Evolutionary conservation across 2,888 invertebrate genomes (phyloP).

Genomic region (Allygus modestus): DNA sequence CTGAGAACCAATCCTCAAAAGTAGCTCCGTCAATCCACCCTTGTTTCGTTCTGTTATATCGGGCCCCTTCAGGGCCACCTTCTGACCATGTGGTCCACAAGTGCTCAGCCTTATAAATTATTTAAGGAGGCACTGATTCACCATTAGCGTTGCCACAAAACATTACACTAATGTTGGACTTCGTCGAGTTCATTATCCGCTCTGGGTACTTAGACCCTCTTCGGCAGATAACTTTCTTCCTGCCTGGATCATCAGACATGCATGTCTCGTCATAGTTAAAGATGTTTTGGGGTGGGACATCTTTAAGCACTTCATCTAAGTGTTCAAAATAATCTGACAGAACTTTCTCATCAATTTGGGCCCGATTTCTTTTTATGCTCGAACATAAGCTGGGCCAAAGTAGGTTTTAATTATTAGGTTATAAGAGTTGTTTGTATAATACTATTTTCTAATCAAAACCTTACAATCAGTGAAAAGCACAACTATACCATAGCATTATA

Average conservation of each 20-base stretch:
- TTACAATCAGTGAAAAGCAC: too few relatives aligned
- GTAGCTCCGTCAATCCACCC: background rate
- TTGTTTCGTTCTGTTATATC: constrained; percentile 68
- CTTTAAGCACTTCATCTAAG: background rate
- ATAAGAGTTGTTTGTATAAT: too few relatives aligned
- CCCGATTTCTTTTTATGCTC: too few relatives aligned
- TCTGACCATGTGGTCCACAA: constrained; percentile 56
- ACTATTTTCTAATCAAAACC: too few relatives aligned
- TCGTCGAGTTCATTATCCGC: constrained; percentile 71
- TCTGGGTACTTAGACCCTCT: constrained; percentile 70
- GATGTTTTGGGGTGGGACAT: constrained; percentile 66
- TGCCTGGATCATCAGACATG: constrained; percentile 72
- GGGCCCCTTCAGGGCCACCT: constrained; percentile 64
- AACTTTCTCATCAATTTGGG: too few relatives aligned
- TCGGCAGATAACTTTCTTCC: constrained; percentile 69
- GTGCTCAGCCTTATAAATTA: background rate
- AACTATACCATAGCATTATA: too few relatives aligned
- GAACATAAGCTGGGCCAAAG: too few relatives aligned
- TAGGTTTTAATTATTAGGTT: too few relatives aligned
- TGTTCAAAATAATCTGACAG: background rate
- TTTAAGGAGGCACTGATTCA: constrained; percentile 71
- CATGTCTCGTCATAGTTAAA: constrained; percentile 72
- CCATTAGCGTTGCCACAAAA: constrained; percentile 73
- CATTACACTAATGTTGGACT: constrained; percentile 72
- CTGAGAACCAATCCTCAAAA: background rate